phyloP scores from a whole-genome alignment of 2,113 vertebrate species.

The Pagrus major region DNA sequence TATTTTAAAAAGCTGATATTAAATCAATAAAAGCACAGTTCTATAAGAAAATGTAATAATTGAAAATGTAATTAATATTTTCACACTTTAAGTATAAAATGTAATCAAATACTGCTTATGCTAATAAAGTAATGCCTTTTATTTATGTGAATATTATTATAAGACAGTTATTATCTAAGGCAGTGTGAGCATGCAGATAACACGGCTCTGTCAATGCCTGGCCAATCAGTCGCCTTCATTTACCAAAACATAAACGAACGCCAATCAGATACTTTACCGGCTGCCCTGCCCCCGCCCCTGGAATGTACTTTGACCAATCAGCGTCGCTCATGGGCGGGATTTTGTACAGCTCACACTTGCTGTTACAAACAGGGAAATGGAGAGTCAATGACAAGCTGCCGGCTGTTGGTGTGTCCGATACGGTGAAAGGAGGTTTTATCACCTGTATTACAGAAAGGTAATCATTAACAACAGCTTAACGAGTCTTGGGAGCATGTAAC shows the following conservation, averaged over 20 bases:
- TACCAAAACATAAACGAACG: slow-evolving; percentile 32
- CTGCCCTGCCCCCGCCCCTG: not conserved
- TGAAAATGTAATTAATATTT: not conserved
- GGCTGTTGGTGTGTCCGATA: not conserved
- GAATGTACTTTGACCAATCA: slow-evolving; percentile 30
- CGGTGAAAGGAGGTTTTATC: slow-evolving; percentile 11
- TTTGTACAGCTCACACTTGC: not conserved
- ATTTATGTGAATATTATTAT: not conserved
- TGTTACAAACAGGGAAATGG: slow-evolving; percentile 23
- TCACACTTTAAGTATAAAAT: not conserved
- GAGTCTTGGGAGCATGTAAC: not conserved
- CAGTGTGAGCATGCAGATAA: not conserved
- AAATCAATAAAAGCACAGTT: not conserved
- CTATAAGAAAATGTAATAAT: not conserved
- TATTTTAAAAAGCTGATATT: not conserved
- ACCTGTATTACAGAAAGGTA: slow-evolving; percentile 39
- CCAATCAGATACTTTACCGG: slow-evolving; percentile 67
- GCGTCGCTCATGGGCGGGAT: slow-evolving; percentile 21
- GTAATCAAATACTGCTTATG: slow-evolving; percentile 5
- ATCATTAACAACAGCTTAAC: not conserved
- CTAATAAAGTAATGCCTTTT: slow-evolving; percentile 40
- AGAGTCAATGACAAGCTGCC: slow-evolving; percentile 58
- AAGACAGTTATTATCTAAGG: not conserved
- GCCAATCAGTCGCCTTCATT: slow-evolving; percentile 37
- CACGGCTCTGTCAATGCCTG: not conserved